These are phyloP conservation scores for Carassius auratus DNA, from an alignment of 2,113 vertebrate species.

Conservation along the genomic window DNA sequence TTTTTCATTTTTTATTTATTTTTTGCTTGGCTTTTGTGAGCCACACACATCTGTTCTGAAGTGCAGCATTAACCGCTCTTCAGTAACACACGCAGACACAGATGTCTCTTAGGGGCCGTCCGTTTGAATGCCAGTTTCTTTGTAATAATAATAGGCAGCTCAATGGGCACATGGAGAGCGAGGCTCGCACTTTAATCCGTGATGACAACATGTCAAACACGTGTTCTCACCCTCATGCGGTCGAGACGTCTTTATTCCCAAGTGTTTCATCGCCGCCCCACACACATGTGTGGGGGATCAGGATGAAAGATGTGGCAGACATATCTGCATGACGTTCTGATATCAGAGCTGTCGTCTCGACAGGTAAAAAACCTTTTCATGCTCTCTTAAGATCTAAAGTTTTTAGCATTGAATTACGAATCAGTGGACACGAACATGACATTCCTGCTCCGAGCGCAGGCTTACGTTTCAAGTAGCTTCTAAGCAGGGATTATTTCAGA, in stretches of 20 bases:
- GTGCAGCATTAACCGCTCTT: neutral
- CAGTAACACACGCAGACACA: conserved; percentile 14
- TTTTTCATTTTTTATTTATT: neutral
- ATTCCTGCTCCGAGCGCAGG: neutral
- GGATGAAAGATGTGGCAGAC: neutral
- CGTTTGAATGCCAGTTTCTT: conserved; percentile 15
- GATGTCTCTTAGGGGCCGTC: conserved; percentile 36
- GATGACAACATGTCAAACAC: conserved; percentile 31
- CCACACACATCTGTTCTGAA: conserved; percentile 23
- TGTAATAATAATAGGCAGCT: conserved; percentile 22
- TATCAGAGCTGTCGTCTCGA: conserved; percentile 6
- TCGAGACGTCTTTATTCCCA: conserved; percentile 3
- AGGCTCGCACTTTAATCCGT: conserved; percentile 19
- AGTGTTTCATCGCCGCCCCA: neutral
- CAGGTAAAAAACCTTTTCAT: conserved; percentile 16
- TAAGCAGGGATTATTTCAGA: neutral
- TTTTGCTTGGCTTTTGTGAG: neutral
- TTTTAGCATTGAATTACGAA: neutral
- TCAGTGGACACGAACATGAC: neutral
- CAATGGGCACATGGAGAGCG: neutral
- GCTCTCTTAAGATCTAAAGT: neutral
- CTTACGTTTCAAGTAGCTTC: neutral
- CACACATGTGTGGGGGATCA: neutral
- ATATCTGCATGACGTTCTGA: conserved; percentile 7
- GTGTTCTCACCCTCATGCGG: neutral